Percentiles rank a stretch among this genome's conserved stretches.
These are phyloP conservation scores for Eudyptes chrysolophus DNA, from an alignment of 2,113 vertebrate species.

Conservation along the genomic window DNA sequence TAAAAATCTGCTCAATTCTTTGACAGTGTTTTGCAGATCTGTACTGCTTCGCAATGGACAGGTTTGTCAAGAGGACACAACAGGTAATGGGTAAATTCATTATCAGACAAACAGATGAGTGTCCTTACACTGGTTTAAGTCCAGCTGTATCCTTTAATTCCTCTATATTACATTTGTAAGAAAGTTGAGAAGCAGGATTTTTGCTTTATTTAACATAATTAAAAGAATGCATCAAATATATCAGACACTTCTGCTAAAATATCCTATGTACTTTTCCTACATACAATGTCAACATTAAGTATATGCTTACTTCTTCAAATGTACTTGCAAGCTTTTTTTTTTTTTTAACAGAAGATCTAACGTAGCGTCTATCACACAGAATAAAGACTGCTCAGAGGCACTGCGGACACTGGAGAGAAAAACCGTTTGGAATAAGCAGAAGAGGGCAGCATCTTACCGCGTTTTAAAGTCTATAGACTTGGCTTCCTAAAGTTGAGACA, in stretches of 20 bases:
- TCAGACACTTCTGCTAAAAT: not conserved
- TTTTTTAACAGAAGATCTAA: not conserved
- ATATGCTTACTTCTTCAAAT: not conserved
- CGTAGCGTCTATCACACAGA: not conserved
- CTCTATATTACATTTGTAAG: not conserved
- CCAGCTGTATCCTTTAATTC: not conserved
- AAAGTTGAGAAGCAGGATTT: not conserved
- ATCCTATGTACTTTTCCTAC: not conserved
- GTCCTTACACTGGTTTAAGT: not conserved
- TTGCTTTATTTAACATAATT: not conserved
- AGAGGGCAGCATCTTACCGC: slow-evolving; percentile 69
- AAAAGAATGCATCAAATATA: not conserved
- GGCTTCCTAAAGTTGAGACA: not conserved
- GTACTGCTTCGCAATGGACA: not conserved
- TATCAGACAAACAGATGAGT: not conserved
- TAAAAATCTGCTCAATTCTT: not conserved
- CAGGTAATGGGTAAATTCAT: not conserved
- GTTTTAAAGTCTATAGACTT: not conserved
- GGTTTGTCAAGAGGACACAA: not conserved
- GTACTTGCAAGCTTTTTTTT: not conserved
- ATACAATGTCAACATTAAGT: not conserved
- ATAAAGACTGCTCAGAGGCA: not conserved
- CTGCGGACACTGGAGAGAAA: not conserved
- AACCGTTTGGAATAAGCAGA: not conserved
- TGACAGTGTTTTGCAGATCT: not conserved